phyloP scores from a whole-genome alignment of 2,113 vertebrate species.

The Antennarius striatus region DNA sequence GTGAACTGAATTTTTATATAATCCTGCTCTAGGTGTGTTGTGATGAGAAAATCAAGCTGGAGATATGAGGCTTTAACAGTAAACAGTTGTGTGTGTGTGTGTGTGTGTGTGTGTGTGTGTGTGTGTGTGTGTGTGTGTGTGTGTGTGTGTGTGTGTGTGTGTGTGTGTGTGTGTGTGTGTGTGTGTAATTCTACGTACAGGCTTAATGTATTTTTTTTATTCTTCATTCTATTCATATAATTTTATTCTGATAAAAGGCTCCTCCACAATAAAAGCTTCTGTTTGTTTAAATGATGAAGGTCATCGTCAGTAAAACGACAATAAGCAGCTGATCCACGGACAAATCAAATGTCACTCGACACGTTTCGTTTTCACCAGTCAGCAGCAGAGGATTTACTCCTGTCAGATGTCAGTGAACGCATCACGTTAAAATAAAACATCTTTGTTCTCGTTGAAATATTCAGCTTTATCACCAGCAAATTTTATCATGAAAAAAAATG shows the following conservation, averaged over 20 bases:
- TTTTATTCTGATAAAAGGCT: not conserved
- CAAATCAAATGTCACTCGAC: slow-evolving; percentile 6
- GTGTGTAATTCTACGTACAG: no score
- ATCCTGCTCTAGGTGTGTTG: no score
- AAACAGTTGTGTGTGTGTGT: not conserved
- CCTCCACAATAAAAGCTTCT: slow-evolving; percentile 29
- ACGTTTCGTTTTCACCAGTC: not conserved
- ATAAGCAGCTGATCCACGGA: slow-evolving; percentile 18
- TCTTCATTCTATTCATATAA: not conserved
- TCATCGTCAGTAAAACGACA: slow-evolving; percentile 9
- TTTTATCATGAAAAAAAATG: no score
- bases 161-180: not conserved
- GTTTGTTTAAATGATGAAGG: slow-evolving; percentile 23
- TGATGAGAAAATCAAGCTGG: not conserved
- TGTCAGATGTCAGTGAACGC: slow-evolving; percentile 5
- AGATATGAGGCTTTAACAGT: not conserved
- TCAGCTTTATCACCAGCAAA: not conserved
- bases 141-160: not conserved
- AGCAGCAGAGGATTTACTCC: not conserved
- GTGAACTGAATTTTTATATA: no score
- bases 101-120: not conserved
- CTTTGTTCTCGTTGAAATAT: not conserved
- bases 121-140: not conserved
- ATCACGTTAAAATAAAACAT: not conserved
- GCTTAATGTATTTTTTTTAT: not conserved